A percentile compares a stretch with the other conserved stretches of the same genome.
phyloP scores from a whole-genome alignment of 2,113 vertebrate genomes.

The Chaetodon auriga region DNA sequence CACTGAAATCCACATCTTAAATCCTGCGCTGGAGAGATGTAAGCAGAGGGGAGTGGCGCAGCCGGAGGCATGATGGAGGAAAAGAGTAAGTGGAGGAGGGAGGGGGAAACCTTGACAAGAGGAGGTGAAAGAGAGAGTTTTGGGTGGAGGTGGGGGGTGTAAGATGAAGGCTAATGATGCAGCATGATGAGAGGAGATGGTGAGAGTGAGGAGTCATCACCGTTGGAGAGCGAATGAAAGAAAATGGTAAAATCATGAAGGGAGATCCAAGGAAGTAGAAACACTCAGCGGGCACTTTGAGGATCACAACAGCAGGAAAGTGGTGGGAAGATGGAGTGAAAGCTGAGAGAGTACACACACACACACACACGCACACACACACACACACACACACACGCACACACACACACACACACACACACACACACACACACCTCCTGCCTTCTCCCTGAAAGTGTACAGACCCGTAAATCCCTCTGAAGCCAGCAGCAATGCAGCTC shows the following conservation, averaged over 20 bases:
- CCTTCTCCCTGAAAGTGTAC: neutral
- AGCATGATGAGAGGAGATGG: slow-evolving; percentile 37
- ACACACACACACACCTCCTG: slow-evolving; percentile 21
- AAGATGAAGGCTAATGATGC: slow-evolving; percentile 53
- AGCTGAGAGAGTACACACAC: slow-evolving; percentile 6
- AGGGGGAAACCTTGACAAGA: neutral
- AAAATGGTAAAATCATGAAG: slow-evolving; percentile 21
- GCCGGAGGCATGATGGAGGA: slow-evolving; percentile 8
- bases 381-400: slow-evolving; percentile 29
- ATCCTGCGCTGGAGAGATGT: slow-evolving; percentile 16
- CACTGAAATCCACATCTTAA: slow-evolving; percentile 34
- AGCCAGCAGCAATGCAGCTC: slow-evolving; percentile 46
- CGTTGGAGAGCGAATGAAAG: slow-evolving; percentile 21
- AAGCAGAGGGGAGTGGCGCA: neutral
- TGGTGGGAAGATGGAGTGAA: slow-evolving; percentile 21
- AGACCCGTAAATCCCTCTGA: slow-evolving; percentile 48
- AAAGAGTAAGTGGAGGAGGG: neutral
- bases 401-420: slow-evolving; percentile 23
- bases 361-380: slow-evolving; percentile 15
- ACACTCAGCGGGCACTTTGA: slow-evolving; percentile 45
- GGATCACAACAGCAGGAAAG: slow-evolving; percentile 32
- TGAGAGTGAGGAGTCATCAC: slow-evolving; percentile 17
- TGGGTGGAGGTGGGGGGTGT: neutral
- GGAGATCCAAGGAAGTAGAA: slow-evolving; percentile 4
- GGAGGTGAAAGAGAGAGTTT: neutral